phyloP scores from a whole-genome alignment of 2,113 vertebrate genomes.

The Apistogramma diplotaenia region DNA sequence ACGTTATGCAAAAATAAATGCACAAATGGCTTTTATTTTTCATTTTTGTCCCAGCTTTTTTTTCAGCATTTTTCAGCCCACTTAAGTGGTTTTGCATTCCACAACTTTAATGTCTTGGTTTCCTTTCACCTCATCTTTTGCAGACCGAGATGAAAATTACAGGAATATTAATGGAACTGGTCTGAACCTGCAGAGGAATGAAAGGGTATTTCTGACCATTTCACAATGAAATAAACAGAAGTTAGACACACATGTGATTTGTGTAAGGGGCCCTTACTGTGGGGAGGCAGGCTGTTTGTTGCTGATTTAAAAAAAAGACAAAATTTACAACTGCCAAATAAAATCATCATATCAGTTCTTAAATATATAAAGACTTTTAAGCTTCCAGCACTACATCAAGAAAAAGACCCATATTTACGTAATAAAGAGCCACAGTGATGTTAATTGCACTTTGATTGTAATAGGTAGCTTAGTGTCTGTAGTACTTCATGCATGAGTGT shows the following conservation, averaged over 20 bases:
- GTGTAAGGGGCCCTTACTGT: background rate
- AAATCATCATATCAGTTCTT: background rate
- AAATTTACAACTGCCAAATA: no score
- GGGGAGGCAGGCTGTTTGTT: background rate
- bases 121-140: background rate
- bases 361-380: background rate
- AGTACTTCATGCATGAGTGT: background rate
- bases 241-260: background rate
- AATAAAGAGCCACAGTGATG: background rate
- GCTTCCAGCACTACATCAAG: background rate
- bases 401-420: background rate
- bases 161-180: constrained; percentile 61
- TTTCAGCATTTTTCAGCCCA: background rate
- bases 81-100: background rate
- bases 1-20: background rate
- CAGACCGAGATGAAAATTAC: constrained; percentile 6
- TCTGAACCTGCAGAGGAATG: background rate
- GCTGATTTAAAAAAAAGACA: background rate
- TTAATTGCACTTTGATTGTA: background rate
- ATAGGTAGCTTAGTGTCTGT: background rate
- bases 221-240: background rate
- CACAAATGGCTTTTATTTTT: background rate
- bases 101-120: background rate
- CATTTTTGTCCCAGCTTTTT: background rate
- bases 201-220: background rate